phyloP scores from a whole-genome alignment of 2,113 vertebrate species.

The Rhinoderma darwinii region DNA sequence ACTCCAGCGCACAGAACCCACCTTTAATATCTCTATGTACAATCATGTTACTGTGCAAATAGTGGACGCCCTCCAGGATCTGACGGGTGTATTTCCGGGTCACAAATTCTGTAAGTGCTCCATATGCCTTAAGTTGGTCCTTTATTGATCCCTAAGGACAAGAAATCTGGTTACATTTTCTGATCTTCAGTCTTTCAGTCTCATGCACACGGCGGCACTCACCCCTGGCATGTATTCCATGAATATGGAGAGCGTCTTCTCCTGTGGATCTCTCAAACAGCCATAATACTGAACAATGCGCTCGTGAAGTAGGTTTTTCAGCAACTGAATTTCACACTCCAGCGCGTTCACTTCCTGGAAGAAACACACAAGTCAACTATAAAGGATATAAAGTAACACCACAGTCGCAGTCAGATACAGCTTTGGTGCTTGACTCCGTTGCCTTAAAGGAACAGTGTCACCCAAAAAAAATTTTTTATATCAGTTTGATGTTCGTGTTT shows the following conservation, averaged over 20 bases:
- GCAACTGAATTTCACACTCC: constrained; percentile 97
- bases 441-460: too few relatives aligned
- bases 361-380: not conserved
- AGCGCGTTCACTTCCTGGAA: constrained; percentile 94
- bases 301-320: constrained; percentile 96
- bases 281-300: constrained; percentile 98
- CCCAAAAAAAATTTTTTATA: too few relatives aligned
- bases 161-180: constrained; percentile 38
- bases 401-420: too few relatives aligned
- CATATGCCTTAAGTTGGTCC: constrained; percentile 96
- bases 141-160: constrained; percentile 91
- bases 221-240: constrained; percentile 99
- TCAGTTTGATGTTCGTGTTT: too few relatives aligned
- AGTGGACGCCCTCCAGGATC: constrained; percentile 96
- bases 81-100: constrained; percentile 95
- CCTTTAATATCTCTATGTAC: constrained; percentile 99
- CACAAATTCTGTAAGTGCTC: constrained; percentile 96
- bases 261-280: constrained; percentile 89
- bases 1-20: constrained; percentile 59
- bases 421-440: too few relatives aligned
- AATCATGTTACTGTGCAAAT: constrained; percentile 99
- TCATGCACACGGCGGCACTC: constrained; percentile 60
- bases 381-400: not conserved
- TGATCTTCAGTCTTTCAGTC: not conserved
- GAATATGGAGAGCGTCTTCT: constrained; percentile 97